Conservation (phyloP, 2,797 vertebrate genomes). For the Clarias platycephalus region DNA sequence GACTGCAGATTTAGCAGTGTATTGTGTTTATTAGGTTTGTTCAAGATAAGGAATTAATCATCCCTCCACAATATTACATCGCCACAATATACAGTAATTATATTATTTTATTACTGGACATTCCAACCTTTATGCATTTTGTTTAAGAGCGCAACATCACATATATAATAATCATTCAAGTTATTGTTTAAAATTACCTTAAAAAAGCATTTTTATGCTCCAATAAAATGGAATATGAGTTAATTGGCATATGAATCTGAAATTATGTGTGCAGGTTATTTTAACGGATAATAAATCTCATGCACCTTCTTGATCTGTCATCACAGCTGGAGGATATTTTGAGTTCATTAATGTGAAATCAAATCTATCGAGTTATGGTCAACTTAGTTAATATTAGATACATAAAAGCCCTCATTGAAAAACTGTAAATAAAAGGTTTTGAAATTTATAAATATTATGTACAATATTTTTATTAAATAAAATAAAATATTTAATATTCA, state of each 20-base stretch:
- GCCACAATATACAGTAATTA: background rate
- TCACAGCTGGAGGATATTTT: background rate
- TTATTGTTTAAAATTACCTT: background rate
- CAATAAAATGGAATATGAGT: background rate
- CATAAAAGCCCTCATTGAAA: background rate
- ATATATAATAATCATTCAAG: background rate
- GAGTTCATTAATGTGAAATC: background rate
- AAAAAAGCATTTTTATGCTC: background rate
- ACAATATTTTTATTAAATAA: no score
- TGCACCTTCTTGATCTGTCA: background rate
- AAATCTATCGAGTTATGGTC: background rate
- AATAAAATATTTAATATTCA: no score
- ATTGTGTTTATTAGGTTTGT: background rate
- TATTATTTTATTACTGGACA: background rate
- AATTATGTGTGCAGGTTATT: background rate
- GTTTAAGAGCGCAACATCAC: background rate
- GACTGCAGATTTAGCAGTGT: background rate
- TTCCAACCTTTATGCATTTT: background rate
- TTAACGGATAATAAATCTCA: background rate
- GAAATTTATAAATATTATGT: no score
- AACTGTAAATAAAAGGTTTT: background rate
- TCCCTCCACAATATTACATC: background rate
- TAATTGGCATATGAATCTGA: background rate
- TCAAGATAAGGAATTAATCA: background rate
- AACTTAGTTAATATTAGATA: background rate